Evolutionary conservation across 2,888 invertebrate genomes (phyloP).

Genomic region (Yponomeuta evonymella): DNA sequence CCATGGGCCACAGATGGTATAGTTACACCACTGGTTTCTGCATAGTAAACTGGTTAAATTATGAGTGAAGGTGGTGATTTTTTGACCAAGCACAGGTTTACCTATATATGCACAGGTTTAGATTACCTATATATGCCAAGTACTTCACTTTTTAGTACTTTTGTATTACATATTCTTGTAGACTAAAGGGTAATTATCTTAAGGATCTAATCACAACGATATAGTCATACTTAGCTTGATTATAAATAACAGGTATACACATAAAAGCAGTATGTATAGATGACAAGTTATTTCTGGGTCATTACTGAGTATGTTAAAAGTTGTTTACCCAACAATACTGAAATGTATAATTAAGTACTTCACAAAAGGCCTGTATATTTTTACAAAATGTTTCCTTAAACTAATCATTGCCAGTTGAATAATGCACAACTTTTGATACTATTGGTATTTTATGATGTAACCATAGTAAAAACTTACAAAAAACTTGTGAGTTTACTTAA

Average conservation of each 20-base stretch:
- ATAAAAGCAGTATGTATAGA: background rate
- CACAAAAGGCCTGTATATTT: constrained; percentile 14
- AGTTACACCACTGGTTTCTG: too few relatives aligned
- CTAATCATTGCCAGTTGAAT: background rate
- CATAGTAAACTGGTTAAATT: too few relatives aligned
- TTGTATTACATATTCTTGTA: too few relatives aligned
- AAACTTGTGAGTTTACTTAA: background rate
- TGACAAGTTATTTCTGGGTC: background rate
- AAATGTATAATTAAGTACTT: too few relatives aligned
- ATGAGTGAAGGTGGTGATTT: too few relatives aligned
- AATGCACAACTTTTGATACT: background rate
- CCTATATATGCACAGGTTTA: too few relatives aligned
- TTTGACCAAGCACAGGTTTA: too few relatives aligned
- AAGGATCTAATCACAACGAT: too few relatives aligned
- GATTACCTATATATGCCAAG: too few relatives aligned
- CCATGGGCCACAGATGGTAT: too few relatives aligned
- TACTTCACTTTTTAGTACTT: too few relatives aligned
- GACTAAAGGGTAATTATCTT: too few relatives aligned
- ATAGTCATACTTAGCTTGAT: background rate
- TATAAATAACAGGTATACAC: background rate
- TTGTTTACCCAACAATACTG: background rate
- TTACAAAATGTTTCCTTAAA: constrained; percentile 19
- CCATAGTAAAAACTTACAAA: background rate
- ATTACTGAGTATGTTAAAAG: background rate
- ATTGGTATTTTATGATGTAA: background rate